These are phyloP conservation scores for Microchrysa polita DNA, from an alignment of 2,888 invertebrate species.

Conservation along the genomic window DNA sequence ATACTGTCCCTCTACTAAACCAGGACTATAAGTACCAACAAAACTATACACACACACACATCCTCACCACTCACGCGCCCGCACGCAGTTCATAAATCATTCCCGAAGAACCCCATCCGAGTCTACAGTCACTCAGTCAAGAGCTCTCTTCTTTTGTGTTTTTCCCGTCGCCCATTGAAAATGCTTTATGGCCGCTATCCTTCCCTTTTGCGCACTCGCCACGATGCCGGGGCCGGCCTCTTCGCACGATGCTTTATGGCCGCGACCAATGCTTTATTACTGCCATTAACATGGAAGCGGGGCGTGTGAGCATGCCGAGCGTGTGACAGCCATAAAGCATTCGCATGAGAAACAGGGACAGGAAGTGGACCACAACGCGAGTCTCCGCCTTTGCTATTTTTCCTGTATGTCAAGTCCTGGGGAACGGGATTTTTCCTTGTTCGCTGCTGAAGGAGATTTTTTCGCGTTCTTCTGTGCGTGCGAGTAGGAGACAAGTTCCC, in stretches of 20 bases:
- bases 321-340: constrained; percentile 46
- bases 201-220: constrained; percentile 51
- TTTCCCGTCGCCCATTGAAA: constrained; percentile 45
- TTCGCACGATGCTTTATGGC: constrained; percentile 63
- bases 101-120: constrained; percentile 8
- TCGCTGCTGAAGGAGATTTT: constrained; percentile 10
- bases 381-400: constrained; percentile 59
- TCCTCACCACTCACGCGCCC: constrained; percentile 8
- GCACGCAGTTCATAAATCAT: constrained; percentile 49
- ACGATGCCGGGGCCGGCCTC: constrained; percentile 54
- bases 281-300: constrained; percentile 44
- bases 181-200: constrained; percentile 47
- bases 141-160: constrained; percentile 17
- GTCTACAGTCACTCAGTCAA: constrained; percentile 26
- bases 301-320: constrained; percentile 38
- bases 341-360: constrained; percentile 49
- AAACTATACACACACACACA: constrained; percentile 11
- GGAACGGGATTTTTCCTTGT: constrained; percentile 29
- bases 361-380: constrained; percentile 51
- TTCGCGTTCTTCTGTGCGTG: constrained; percentile 5
- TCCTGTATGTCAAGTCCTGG: constrained; percentile 30
- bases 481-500: background rate
- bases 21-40: background rate
- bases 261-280: constrained; percentile 64
- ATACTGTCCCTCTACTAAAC: too few species aligned